These are phyloP conservation scores for Passer domesticus DNA, from an alignment of 2,113 vertebrate species.

Conservation along the genomic window DNA sequence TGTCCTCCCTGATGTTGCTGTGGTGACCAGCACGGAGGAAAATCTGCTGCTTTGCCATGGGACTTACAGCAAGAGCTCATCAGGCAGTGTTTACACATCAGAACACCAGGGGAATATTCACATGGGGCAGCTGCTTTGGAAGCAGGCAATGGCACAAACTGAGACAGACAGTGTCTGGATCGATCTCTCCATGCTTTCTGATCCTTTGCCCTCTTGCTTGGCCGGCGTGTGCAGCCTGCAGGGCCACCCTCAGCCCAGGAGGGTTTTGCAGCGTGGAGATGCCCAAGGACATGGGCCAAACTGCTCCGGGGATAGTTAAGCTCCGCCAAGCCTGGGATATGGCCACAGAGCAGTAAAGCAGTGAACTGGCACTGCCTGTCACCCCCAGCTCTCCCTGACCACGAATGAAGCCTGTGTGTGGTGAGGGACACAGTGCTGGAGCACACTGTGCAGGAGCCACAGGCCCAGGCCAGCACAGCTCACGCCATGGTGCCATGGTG, in stretches of 20 bases:
- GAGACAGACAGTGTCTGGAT: not conserved
- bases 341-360: not conserved
- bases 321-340: not conserved
- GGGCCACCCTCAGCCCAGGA: not conserved
- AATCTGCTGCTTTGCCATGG: not conserved
- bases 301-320: not conserved
- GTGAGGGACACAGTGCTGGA: fast-evolving
- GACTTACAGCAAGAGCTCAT: not conserved
- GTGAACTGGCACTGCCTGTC: not conserved
- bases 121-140: not conserved
- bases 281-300: not conserved
- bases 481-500: fast-evolving
- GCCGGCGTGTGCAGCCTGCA: not conserved
- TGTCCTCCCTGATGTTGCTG: not conserved
- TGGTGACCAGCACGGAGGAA: not conserved
- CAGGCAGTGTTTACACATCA: not conserved
- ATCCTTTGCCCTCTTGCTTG: not conserved
- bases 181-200: not conserved
- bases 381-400: fast-evolving
- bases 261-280: fast-evolving
- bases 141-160: not conserved
- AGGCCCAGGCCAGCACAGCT: fast-evolving
- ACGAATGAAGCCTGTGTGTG: fast-evolving
- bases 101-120: not conserved
- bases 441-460: not conserved